Base-by-base conservation (phyloP, 2,888 invertebrate genomes). In the Magallana nippona region DNA sequence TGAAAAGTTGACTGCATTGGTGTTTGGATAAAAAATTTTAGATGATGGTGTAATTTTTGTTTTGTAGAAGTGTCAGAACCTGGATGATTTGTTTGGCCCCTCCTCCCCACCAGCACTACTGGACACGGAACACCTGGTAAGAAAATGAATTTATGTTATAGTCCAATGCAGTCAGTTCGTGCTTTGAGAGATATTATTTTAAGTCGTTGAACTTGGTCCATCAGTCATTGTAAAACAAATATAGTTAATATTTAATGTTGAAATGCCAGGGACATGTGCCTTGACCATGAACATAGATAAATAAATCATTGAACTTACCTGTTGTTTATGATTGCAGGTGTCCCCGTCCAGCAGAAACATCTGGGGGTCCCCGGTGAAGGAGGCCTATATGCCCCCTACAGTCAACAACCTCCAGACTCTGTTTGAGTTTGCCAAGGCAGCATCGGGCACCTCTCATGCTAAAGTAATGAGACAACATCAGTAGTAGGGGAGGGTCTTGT, bases 51-150 rank as follows among this genome's bases (percentile, higher is more conserved):
- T 60, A 60, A 60, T 60, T 60, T 13, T 60, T 83, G 78, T 22
- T 60, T 85, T 86, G 22, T 86, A 91, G 91, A 89, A 88, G 84
- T 87, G 83, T 63, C 89, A 88, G 84, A 89, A 91, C 83, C 86
- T 93, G 83, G 93, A 93, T 85, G 89, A 91, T 22, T 87, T 93
- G 86, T 92, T 93, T 91, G 93, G 93, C 55, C 93, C 93, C 15
- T 86, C 93, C 11, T 93, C 93, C 8, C 93, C 93, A 8, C 93
- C 93, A 10, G 92, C 91, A 17, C 88, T 93, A 19, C 87, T 93
- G 83, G 92, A 93, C 81, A 89, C 93, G 27, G 93, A 93, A 79
- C 90, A 92, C 80, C 86, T 93, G 90, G 93, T 93, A 88, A n/a
- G n/a, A n/a, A n/a, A n/a, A n/a, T n/a, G n/a, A n/a, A n/a, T n/a